These are phyloP conservation scores for Euzophera pinguis DNA, from an alignment of 2,888 invertebrate genomes.

Conservation along the genomic window DNA sequence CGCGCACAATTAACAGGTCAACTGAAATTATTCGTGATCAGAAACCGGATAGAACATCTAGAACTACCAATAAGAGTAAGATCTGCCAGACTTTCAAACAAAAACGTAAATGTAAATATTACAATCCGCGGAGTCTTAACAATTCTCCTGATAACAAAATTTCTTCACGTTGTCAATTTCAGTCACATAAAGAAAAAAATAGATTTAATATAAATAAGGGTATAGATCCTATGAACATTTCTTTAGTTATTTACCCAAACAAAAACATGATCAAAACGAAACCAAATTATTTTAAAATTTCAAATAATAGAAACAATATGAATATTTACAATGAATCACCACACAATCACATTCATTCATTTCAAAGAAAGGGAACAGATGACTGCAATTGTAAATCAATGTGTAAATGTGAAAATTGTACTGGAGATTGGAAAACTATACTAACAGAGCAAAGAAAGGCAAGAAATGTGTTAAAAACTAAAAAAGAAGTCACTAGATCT, in stretches of 20 bases:
- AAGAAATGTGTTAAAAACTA: background rate
- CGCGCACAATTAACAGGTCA: background rate
- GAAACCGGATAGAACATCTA: no score
- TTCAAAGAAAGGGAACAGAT: background rate
- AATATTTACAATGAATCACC: background rate
- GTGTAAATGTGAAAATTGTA: background rate
- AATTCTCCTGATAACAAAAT: no score
- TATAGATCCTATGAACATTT: no score
- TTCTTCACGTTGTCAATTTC: no score
- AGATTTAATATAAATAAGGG: no score
- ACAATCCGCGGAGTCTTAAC: no score
- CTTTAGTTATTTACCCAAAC: background rate
- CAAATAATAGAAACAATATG: background rate
- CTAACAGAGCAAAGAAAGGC: background rate
- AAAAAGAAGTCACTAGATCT: background rate
- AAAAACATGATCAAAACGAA: background rate
- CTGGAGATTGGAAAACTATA: background rate
- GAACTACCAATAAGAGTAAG: no score
- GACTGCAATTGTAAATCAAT: background rate
- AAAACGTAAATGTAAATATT: no score
- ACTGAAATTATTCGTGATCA: background rate
- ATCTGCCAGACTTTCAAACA: no score
- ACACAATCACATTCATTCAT: background rate
- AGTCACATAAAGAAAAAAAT: no score
- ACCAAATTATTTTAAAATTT: no score